These are phyloP conservation scores for Hypsopygia costalis DNA, from an alignment of 2,888 invertebrate species.

Conservation along the genomic window DNA sequence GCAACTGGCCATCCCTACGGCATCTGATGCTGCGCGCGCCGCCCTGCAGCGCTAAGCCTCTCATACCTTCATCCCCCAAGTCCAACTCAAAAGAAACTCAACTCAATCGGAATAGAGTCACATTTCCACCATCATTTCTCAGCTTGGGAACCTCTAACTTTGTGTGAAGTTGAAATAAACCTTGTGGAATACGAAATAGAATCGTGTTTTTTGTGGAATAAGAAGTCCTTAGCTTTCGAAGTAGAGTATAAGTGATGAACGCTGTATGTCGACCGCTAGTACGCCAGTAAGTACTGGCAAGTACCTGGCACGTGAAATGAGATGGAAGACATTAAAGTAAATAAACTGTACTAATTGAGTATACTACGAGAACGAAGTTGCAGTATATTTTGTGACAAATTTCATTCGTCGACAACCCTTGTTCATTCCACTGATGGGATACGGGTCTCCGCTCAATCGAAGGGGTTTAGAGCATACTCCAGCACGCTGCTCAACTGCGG, in stretches of 20 bases:
- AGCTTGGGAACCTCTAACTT: not conserved
- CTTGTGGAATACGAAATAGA: not conserved
- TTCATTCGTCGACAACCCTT: too few species aligned
- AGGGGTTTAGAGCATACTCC: too few species aligned
- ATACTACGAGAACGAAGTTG: too few species aligned
- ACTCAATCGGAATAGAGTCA: constrained; percentile 18
- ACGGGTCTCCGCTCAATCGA: too few species aligned
- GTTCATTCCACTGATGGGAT: too few species aligned
- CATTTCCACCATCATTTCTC: not conserved
- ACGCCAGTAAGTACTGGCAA: constrained; percentile 6
- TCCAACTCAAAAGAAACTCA: constrained; percentile 34
- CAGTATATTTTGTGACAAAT: too few species aligned
- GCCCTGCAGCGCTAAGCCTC: constrained; percentile 34
- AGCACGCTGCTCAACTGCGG: too few species aligned
- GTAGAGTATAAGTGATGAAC: constrained; percentile 36
- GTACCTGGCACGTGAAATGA: not conserved
- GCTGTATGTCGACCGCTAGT: constrained; percentile 32
- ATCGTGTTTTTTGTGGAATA: not conserved
- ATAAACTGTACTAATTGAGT: too few species aligned
- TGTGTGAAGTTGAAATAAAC: not conserved
- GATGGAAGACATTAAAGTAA: too few species aligned
- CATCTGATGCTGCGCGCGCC: constrained; percentile 64
- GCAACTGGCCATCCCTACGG: constrained; percentile 36
- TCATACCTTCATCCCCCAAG: constrained; percentile 50
- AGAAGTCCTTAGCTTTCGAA: constrained; percentile 25